Evolutionary conservation across 2,113 vertebrate species (phyloP), one percentile per base, ranked within the genome.

Genomic region (Pitta sordida): DNA sequence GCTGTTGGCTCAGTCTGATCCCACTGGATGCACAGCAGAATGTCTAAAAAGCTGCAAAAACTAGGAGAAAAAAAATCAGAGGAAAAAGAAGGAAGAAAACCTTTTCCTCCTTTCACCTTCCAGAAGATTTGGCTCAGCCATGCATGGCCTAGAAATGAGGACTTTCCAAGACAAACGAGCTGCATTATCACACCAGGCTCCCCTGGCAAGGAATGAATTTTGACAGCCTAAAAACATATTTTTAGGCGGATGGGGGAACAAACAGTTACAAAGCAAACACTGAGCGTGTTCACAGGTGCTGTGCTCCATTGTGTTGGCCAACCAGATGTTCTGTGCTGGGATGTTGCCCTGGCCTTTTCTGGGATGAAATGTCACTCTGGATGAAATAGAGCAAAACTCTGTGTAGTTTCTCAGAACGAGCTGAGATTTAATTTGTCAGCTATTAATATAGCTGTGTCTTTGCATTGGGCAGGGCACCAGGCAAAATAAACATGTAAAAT

Each of bases 251-350:
- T 90, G 89, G 91, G 78, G 95, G 94, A 69, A 96, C 97, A 97
- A 89, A 95, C 89, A 94, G 97, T 88, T 97, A 92, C 95, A 96
- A 96, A 96, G 95, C 95, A 97, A 98, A 97, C 97, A 96, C 49
- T 79, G 14, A 80, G 84, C 92, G 8, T 90, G 78, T 76, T 92
- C 15, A 49, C 97, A 98, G 98, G 97, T 98, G 98, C 91, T 93
- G 65, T 41, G 91, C 96, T 97, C 96, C 94, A 96, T 96, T 96
- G 97, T 95, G 86, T 94, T 95, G 20, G 96, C 97, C 97, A 98
- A 95, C 96, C 98, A 98, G 97, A 97, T 98, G 97, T 97, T 97
- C 91, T 83, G 94, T 30, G 88, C 89, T 94, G 96, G 93, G 95
- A 95, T 6, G 5, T 68, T 78, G 85, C 84, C 77, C 88, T 75